Evolutionary conservation across 2,797 vertebrate species (phyloP), one percentile per base, ranked within the genome.

Genomic region (Rhinogobio ventralis): DNA sequence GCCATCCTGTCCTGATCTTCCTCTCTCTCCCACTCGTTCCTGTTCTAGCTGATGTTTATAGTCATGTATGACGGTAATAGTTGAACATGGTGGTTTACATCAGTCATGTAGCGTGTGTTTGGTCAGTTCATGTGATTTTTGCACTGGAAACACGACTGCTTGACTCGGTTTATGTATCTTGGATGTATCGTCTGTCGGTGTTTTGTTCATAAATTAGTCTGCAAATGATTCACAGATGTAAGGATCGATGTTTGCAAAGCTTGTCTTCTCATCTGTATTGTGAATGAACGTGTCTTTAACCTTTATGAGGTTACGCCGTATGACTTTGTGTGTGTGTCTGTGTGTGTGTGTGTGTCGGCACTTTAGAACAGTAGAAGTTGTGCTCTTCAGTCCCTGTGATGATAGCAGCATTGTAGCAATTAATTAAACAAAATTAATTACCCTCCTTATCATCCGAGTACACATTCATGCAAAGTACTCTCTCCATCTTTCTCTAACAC

Each of bases 371-470:
- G 76, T 60, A 69, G 62, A 84, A 84, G 74, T 84, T 84, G 74
- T 84, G 62, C 73, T 77, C 85, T 42, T 67, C 77, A 62, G 25
- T 78, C 75, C 9, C 74, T 79, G 75, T 82, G 88, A 89, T 89
- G 90, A 86, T 87, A 90, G 80, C 86, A 87, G 64, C 66, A 75
- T 89, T 91, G 85, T 84, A 74, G 89, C 89, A 88, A 91, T 91
- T 89, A 92, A 91, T 93, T 93, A 92, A 88, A 90, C 89, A 83
- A 91, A 91, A 93, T 92, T 89, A 91, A 94, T 92, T 86, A 91
- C 90, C 89, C 89, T 88, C 87, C 89, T 91, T 73, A 82, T 85
- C 77, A 74, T 86, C 62, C 53, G 11, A 81, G 86, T 84, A 82
- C 69, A 86, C 85, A 81, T 83, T 86, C 81, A 80, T 55, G 78